A percentile compares a stretch with the other conserved stretches of the same genome.
phyloP scores from a whole-genome alignment of 1,140 invertebrate genomes.

The Homarus americanus region DNA sequence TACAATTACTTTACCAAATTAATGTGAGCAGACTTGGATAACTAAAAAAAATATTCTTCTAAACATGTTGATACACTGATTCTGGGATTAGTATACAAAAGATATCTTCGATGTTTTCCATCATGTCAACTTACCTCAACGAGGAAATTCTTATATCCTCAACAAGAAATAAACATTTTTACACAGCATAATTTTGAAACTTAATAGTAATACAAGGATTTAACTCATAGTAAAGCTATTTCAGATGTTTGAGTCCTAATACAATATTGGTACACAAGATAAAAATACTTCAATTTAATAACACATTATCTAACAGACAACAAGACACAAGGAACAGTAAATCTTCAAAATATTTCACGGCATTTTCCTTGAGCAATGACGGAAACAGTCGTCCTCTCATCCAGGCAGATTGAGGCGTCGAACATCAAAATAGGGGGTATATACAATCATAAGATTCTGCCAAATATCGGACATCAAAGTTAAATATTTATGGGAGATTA shows the following conservation, averaged over 20 bases:
- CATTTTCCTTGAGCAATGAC: constrained; percentile 70
- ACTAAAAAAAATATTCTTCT: constrained; percentile 8
- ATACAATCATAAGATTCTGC: constrained; percentile 57
- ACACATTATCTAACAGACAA: constrained; percentile 61
- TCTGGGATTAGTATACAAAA: constrained; percentile 60
- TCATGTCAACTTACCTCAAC: constrained; percentile 36
- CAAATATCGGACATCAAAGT: constrained; percentile 46
- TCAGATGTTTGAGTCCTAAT: constrained; percentile 31
- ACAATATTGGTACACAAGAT: constrained; percentile 19
- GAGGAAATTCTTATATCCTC: constrained; percentile 14
- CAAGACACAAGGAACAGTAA: constrained; percentile 56
- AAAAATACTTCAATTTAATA: constrained; percentile 57
- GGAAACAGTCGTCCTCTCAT: constrained; percentile 68
- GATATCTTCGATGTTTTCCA: constrained; percentile 46
- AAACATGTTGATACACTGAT: constrained; percentile 35
- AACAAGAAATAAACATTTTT: constrained; percentile 4
- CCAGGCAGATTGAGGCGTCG: constrained; percentile 67
- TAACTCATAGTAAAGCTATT: constrained; percentile 25
- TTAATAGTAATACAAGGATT: constrained; percentile 27
- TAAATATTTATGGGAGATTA: constrained; percentile 47
- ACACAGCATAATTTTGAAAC: constrained; percentile 13
- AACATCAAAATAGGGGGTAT: constrained; percentile 64
- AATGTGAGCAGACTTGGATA: constrained; percentile 55
- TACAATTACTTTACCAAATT: constrained; percentile 47
- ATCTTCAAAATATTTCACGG: constrained; percentile 60